phyloP scores from a whole-genome alignment of 2,113 vertebrate species.

The Podocnemis expansa region DNA sequence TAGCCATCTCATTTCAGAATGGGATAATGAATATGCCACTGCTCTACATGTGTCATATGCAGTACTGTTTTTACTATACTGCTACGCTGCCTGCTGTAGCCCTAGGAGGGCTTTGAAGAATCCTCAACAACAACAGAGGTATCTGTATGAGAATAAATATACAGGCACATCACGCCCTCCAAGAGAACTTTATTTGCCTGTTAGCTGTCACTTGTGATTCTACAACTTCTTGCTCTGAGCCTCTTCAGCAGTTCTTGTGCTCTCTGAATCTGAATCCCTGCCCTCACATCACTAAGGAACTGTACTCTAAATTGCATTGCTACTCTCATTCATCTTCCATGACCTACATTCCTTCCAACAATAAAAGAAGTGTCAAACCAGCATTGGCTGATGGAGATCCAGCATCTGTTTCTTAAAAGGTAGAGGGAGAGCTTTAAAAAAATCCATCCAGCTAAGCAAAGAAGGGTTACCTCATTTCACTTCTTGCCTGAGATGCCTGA shows the following conservation, averaged over 20 bases:
- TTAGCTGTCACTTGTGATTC: conserved; percentile 4
- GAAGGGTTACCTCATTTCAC: background rate
- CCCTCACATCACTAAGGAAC: background rate
- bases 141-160: conserved; percentile 12
- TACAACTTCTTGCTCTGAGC: background rate
- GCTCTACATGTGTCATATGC: background rate
- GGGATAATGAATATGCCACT: background rate
- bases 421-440: background rate
- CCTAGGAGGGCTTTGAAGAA: background rate
- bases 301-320: conserved; percentile 14
- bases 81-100: background rate
- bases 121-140: background rate
- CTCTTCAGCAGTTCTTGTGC: background rate
- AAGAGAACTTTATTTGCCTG: conserved; percentile 18
- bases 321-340: background rate
- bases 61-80: background rate
- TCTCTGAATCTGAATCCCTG: background rate
- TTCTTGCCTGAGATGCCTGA: background rate
- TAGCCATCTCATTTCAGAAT: background rate
- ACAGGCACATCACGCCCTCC: background rate
- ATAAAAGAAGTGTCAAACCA: conserved; percentile 29
- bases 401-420: conserved; percentile 50
- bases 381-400: conserved; percentile 34
- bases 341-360: conserved; percentile 45
- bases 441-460: background rate